Base-by-base conservation (phyloP, 2,113 vertebrate species). In the Cairina moschata region DNA sequence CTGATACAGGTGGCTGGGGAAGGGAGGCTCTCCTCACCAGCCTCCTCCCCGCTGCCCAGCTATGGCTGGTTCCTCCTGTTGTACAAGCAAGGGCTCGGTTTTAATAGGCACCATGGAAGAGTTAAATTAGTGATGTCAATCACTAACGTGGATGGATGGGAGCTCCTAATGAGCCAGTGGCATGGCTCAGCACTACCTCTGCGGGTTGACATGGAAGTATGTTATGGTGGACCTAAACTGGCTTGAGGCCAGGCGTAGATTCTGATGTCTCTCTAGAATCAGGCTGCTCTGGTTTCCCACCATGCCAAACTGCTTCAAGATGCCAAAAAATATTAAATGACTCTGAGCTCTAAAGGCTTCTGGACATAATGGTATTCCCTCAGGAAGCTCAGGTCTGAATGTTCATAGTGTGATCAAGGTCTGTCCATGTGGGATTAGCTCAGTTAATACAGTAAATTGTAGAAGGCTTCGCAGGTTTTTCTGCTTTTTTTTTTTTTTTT, bases 401-500 rank as follows among this genome's bases (percentile, higher is more conserved):
- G 31, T 28, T 72, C 48, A 38, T 28, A 54, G 48, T 60, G 6
- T 85, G 55, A 58, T 40, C 34, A 82, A 82, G 32, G 32, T 73
- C 42, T 50, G 14, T 78, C 40, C 17, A 0, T 42, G 6, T 86
- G 54, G 32, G 9, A 68, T 91, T 66, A 80, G 75, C 54, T 87
- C 3, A 1, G 54, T 22, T 65, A 77, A 38, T 55, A 11, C 40
- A 68, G 18, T 36, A 76, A 72, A 7, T 52, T 77, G 52, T 31
- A 78, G 65, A 72, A 74, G 40, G 26, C 40, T 65, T 81, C 38
- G 65, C 11, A 15, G 18, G 46, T 46, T 69, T 91, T 34, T 72
- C 31, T 31, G 11, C 12, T 54, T n/a, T n/a, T n/a, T n/a, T n/a
- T n/a, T n/a, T n/a, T 7, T 40, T 1, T 3, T 7, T 21, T 3